These are phyloP conservation scores for Alfaro cultratus DNA, from an alignment of 2,797 vertebrate species.

Conservation along the genomic window DNA sequence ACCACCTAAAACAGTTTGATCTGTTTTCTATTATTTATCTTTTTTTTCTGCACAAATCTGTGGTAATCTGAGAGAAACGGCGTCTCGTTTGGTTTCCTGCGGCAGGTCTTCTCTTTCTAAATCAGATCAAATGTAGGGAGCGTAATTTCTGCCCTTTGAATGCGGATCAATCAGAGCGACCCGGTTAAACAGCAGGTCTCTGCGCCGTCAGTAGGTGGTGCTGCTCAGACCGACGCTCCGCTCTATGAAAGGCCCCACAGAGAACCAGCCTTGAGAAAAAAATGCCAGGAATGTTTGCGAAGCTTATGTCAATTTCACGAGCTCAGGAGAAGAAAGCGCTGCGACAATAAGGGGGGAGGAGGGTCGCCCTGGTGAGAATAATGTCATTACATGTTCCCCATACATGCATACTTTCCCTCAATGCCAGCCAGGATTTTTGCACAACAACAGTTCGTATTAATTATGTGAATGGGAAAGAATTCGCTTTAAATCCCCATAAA, in stretches of 20 bases:
- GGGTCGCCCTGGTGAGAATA: conserved; percentile 80
- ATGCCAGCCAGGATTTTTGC: conserved; percentile 45
- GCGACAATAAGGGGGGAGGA: conserved; percentile 72
- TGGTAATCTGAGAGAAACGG: background rate
- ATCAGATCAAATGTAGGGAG: too few species aligned
- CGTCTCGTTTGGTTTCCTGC: background rate
- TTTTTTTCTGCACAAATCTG: background rate
- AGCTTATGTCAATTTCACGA: conserved; percentile 85
- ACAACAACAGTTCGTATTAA: conserved; percentile 59
- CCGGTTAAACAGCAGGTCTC: background rate
- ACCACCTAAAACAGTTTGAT: background rate
- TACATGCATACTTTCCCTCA: conserved; percentile 62
- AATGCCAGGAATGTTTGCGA: conserved; percentile 85
- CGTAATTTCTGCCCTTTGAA: background rate
- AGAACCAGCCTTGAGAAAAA: conserved; percentile 79
- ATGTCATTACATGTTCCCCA: conserved; percentile 82
- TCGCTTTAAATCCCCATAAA: conserved; percentile 67
- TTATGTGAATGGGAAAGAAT: conserved; percentile 36
- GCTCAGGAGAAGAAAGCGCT: conserved; percentile 75
- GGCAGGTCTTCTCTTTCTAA: background rate
- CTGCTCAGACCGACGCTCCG: conserved; percentile 47
- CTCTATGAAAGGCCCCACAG: conserved; percentile 59
- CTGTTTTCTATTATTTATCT: background rate
- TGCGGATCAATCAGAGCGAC: background rate
- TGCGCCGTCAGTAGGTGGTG: conserved; percentile 66